Evolutionary conservation across 2,888 invertebrate species (phyloP).

Genomic region (Ariolimax columbianus): DNA sequence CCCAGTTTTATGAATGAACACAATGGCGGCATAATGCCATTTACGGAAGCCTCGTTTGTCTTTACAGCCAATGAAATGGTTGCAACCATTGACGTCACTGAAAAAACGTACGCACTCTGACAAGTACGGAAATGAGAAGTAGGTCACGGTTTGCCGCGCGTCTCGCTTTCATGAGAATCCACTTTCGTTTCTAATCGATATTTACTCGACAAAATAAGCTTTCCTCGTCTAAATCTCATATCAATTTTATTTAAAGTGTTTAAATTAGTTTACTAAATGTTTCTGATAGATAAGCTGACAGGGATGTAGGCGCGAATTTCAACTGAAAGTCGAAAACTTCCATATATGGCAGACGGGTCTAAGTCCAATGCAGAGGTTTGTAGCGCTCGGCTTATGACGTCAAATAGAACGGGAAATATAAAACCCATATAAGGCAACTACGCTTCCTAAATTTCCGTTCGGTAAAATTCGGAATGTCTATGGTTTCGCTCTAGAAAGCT

Average conservation of each 20-base stretch:
- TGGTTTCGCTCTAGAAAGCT: slow-evolving; percentile 21
- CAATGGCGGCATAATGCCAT: slow-evolving; percentile 63
- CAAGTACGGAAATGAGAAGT: slow-evolving; percentile 44
- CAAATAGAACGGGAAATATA: slow-evolving; percentile 30
- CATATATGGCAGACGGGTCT: slow-evolving; percentile 67
- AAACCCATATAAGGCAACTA: slow-evolving; percentile 40
- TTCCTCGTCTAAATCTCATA: no score
- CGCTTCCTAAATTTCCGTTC: slow-evolving; percentile 37
- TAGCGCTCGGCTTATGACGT: slow-evolving; percentile 13
- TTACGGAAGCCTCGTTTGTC: slow-evolving; percentile 64
- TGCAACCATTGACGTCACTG: slow-evolving; percentile 58
- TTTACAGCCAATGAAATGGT: slow-evolving; percentile 63
- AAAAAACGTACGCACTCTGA: slow-evolving; percentile 53
- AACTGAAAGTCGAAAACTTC: slow-evolving; percentile 57
- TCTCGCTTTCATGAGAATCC: no score
- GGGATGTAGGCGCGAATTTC: not conserved
- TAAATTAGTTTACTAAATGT: not conserved
- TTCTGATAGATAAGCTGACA: not conserved
- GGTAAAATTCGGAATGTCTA: slow-evolving; percentile 41
- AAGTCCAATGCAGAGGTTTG: not conserved
- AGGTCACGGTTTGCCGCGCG: slow-evolving; percentile 53
- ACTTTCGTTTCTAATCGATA: no score
- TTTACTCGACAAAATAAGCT: no score
- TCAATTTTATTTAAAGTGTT: not conserved
- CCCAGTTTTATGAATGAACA: slow-evolving; percentile 73